These are phyloP conservation scores for Macrosoma leucophasiata DNA, from an alignment of 2,888 invertebrate species.

Conservation along the genomic window DNA sequence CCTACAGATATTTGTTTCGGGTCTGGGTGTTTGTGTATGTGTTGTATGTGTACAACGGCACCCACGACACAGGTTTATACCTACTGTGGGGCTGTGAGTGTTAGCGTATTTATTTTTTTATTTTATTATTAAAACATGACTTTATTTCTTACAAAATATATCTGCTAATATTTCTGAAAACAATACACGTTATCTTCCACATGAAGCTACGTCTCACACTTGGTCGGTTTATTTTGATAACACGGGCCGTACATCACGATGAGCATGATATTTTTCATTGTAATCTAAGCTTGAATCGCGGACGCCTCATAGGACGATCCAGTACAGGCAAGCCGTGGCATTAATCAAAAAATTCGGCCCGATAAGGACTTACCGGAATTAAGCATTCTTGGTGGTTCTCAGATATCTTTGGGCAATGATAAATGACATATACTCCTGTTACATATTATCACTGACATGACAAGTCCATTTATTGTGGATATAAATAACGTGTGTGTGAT, in stretches of 20 bases:
- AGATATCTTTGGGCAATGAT: constrained; percentile 55
- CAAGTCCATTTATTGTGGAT: constrained; percentile 67
- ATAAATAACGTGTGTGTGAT: constrained; percentile 38
- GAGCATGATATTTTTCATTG: constrained; percentile 44
- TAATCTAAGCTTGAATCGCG: constrained; percentile 40
- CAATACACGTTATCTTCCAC: too few relatives aligned
- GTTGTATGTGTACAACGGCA: too few relatives aligned
- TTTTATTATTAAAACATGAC: too few relatives aligned
- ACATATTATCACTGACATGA: constrained; percentile 71
- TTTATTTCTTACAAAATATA: too few relatives aligned
- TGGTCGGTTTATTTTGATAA: constrained; percentile 27
- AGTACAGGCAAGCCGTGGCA: constrained; percentile 32
- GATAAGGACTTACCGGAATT: constrained; percentile 47
- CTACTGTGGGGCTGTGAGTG: too few relatives aligned
- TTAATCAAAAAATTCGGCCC: constrained; percentile 51
- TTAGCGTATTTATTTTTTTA: too few relatives aligned
- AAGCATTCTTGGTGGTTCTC: constrained; percentile 41
- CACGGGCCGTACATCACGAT: constrained; percentile 28
- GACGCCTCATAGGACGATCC: constrained; percentile 21
- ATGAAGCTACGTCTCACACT: too few relatives aligned
- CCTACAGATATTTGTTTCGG: too few relatives aligned
- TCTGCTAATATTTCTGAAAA: too few relatives aligned
- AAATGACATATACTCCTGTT: constrained; percentile 54
- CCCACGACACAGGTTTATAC: too few relatives aligned
- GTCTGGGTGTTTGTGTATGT: too few relatives aligned